A percentile compares a stretch with the other conserved stretches of the same genome.
Evolutionary conservation across 2,797 vertebrate species (phyloP).

Genomic region (Syndactyla subalaris): DNA sequence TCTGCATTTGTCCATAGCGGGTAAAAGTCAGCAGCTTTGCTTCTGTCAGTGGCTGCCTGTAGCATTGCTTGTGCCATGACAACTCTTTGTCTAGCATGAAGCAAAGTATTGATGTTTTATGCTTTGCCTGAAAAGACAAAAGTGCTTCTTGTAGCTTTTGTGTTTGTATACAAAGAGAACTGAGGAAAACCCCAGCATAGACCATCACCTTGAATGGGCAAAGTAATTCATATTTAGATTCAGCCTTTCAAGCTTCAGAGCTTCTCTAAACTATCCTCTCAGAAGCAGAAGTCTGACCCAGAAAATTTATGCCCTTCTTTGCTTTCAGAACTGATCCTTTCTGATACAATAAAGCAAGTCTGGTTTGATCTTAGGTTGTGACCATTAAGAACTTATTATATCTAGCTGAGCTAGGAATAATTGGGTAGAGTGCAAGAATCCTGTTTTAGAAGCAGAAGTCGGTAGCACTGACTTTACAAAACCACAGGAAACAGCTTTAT

Average conservation of each 20-base stretch:
- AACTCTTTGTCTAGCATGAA: fast-evolving
- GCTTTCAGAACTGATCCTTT: not conserved
- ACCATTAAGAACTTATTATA: not conserved
- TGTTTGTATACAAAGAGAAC: not conserved
- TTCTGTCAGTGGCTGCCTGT: not conserved
- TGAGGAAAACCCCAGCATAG: not conserved
- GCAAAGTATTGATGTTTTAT: not conserved
- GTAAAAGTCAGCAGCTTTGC: not conserved
- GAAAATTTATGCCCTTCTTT: conserved; percentile 5
- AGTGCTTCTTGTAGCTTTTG: not conserved
- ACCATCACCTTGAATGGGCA: not conserved
- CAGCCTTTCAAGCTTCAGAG: conserved; percentile 10
- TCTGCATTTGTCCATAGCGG: not conserved
- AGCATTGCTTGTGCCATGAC: not conserved
- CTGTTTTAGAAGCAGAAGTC: not conserved
- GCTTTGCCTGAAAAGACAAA: not conserved
- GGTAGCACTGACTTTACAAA: not conserved
- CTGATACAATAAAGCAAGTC: not conserved
- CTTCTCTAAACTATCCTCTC: not conserved
- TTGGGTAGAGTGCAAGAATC: not conserved
- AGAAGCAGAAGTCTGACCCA: not conserved
- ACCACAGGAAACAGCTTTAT: not conserved
- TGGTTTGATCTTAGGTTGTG: not conserved
- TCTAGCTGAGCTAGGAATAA: not conserved
- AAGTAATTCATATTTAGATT: not conserved